Evolutionary conservation across 2,888 invertebrate genomes (phyloP), one percentile per base, ranked within the genome.

Genomic region (Leptopterna dolabrata): DNA sequence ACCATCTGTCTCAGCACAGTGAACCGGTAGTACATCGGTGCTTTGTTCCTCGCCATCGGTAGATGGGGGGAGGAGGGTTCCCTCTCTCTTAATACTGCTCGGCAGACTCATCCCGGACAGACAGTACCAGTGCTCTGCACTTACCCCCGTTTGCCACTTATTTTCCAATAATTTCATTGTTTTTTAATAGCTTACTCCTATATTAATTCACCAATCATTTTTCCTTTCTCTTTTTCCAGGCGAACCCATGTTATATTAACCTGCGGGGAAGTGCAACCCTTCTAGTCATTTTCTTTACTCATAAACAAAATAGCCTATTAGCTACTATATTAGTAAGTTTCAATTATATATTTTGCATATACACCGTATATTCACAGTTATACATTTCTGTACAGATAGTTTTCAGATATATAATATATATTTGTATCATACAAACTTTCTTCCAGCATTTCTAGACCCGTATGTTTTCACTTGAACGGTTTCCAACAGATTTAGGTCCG

Each of bases 251-350:
- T 73, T 76, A 85, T 73, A 41, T 85, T 71, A 80, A 71, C 41
- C 45, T 87, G 51, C 81, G 43, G 82, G 80, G 83, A 85, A 83
- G 73, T 78, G 82, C 70, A 71, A 82, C 84, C 86, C 87, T 87
- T 87, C 88, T 88, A 88, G 88, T 88, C 88, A 87, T 87, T 88
- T 86, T 88, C 87, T 86, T 88, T 87, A 86, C 82, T 88, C 76
- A 45, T 73, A 73, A 85, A 78, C 80, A 88, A 36, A 82, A 71
- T 88, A 87, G 88, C 84, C 87, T 81, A 80, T 87, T 88, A 88
- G 88, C 87, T 73, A 71, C 41, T 80, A 76, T 87, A 78, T 83
- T 88, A 80, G 88, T 87, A 87, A 88, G 87, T 88, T 78, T 76
- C 80, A 80, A 80, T 87, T 85, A 70, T 87, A 88, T 88, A 88